A percentile compares a stretch with the other conserved stretches of the same genome.
These are phyloP conservation scores for Galeopsomyia nigrocyanea DNA, from an alignment of 2,888 invertebrate species.

Conservation along the genomic window DNA sequence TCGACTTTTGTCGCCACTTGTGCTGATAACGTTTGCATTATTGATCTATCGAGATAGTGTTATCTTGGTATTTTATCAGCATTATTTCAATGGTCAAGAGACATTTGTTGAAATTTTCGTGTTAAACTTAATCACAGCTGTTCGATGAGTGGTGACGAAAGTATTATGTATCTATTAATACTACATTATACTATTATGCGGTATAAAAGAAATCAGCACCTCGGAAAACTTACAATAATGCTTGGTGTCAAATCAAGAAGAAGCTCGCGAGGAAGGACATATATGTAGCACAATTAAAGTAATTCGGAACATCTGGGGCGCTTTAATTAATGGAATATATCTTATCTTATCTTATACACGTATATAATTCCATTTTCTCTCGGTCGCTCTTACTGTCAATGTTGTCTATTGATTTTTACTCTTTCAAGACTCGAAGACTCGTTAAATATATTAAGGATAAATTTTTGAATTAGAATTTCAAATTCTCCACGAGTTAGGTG, in stretches of 20 bases:
- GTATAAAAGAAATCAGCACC: slow-evolving; percentile 24
- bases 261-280: slow-evolving; percentile 52
- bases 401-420: too few relatives aligned
- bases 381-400: neutral
- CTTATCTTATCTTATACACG: slow-evolving; percentile 61
- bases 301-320: slow-evolving; percentile 66
- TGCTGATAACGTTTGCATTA: slow-evolving; percentile 17
- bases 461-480: too few relatives aligned
- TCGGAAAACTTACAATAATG: slow-evolving; percentile 45
- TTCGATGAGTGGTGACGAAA: too few relatives aligned
- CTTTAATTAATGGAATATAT: slow-evolving; percentile 65
- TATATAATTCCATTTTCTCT: slow-evolving; percentile 32
- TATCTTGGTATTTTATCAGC: slow-evolving; percentile 30
- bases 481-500: too few relatives aligned
- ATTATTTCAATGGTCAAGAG: slow-evolving; percentile 2
- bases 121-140: neutral
- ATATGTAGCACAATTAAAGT: slow-evolving; percentile 60
- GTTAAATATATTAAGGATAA: too few relatives aligned
- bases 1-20: slow-evolving; percentile 1
- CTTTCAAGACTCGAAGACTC: too few relatives aligned
- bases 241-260: slow-evolving; percentile 54
- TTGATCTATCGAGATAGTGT: slow-evolving; percentile 28
- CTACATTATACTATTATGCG: too few relatives aligned
- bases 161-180: too few relatives aligned
- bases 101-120: slow-evolving; percentile 4